Conservation (phyloP, 1,140 invertebrate species). For the Leptopilina clavipes region DNA sequence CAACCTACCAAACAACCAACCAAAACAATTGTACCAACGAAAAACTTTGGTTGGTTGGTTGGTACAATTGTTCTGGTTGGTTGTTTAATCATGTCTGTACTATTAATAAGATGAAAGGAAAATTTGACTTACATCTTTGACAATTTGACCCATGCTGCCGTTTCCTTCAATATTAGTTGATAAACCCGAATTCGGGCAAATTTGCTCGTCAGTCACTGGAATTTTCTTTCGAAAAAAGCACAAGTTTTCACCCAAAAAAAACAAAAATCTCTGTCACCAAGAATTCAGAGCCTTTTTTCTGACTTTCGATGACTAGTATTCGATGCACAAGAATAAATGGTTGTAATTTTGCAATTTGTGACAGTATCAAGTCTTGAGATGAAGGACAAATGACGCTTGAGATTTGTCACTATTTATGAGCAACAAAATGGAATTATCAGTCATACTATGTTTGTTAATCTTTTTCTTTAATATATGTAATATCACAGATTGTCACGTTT, state of each 20-base stretch:
- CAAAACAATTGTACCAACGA: no score
- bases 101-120: no score
- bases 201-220: slow-evolving; percentile 73
- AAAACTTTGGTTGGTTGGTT: no score
- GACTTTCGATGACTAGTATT: neutral
- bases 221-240: slow-evolving; percentile 65
- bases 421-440: slow-evolving; percentile 45
- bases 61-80: no score
- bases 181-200: slow-evolving; percentile 69
- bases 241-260: slow-evolving; percentile 47
- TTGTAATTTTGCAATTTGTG: neutral
- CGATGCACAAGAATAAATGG: neutral
- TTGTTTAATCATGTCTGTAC: no score
- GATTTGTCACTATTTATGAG: slow-evolving; percentile 63
- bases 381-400: slow-evolving; percentile 60
- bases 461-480: neutral
- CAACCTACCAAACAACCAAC: no score
- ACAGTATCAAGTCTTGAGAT: slow-evolving; percentile 4
- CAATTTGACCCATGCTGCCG: slow-evolving; percentile 77
- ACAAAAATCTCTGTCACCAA: slow-evolving; percentile 39
- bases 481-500: slow-evolving; percentile 18
- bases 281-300: slow-evolving; percentile 33
- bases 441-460: slow-evolving; percentile 34
- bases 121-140: slow-evolving; percentile 73
- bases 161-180: slow-evolving; percentile 67